Conservation (phyloP, 2,113 vertebrate genomes). For the Tapirus terrestris region DNA sequence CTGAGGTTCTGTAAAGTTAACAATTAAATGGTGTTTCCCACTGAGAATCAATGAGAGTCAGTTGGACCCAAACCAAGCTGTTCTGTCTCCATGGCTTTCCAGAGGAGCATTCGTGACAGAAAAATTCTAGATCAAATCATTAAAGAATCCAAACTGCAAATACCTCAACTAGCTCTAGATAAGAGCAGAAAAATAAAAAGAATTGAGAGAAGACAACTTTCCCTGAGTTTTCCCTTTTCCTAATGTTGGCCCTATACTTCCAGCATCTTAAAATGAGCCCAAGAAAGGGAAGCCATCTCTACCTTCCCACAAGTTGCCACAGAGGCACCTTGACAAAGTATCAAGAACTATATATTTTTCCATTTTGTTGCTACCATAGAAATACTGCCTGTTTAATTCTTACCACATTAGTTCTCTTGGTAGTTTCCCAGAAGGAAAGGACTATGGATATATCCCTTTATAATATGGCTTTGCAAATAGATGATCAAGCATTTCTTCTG, state of each 20-base stretch:
- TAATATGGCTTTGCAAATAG: background rate
- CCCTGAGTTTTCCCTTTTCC: background rate
- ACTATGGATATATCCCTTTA: background rate
- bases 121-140: background rate
- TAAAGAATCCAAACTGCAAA: slow-evolving; percentile 1
- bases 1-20: background rate
- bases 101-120: background rate
- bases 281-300: background rate
- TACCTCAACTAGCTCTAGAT: background rate
- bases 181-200: background rate
- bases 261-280: background rate
- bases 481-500: background rate
- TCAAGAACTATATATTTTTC: background rate
- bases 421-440: slow-evolving; percentile 21
- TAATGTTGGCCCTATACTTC: background rate
- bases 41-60: background rate
- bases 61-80: background rate
- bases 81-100: background rate
- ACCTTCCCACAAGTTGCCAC: background rate
- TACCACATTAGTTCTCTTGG: background rate
- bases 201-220: background rate
- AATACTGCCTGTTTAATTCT: background rate
- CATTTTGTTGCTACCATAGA: background rate
- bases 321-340: background rate
- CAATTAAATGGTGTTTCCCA: background rate